Evolutionary conservation across 2,113 vertebrate genomes (phyloP).

Genomic region (Sinocyclocheilus rhinocerous): DNA sequence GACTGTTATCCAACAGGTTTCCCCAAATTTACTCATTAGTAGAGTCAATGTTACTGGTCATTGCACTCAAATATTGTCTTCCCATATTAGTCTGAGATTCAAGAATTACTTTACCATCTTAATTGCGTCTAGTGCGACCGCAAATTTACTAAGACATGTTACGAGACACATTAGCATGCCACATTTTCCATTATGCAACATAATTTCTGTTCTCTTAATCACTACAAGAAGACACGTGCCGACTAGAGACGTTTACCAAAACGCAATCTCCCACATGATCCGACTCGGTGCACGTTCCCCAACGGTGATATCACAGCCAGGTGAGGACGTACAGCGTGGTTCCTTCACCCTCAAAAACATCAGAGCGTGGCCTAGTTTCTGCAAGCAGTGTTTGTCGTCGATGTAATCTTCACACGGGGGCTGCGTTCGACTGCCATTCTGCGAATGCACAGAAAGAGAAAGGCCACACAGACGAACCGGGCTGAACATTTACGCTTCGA

Average conservation of each 20-base stretch:
- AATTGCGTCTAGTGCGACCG: not conserved
- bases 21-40: not conserved
- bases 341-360: slow-evolving; percentile 72
- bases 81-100: not conserved
- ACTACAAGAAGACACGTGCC: not conserved
- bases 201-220: not conserved
- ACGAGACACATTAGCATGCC: not conserved
- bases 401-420: slow-evolving; percentile 70
- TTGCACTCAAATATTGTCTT: not conserved
- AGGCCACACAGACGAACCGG: slow-evolving; percentile 57
- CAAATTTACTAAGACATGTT: not conserved
- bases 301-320: slow-evolving; percentile 58
- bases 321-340: slow-evolving; percentile 62
- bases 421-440: slow-evolving; percentile 25
- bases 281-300: not conserved
- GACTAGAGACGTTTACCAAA: not conserved
- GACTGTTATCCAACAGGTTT: not conserved
- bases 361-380: slow-evolving; percentile 72
- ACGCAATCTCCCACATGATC: slow-evolving; percentile 18
- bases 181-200: slow-evolving; percentile 14
- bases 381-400: slow-evolving; percentile 57
- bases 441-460: slow-evolving; percentile 4
- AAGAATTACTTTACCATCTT: not conserved
- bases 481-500: slow-evolving; percentile 56
- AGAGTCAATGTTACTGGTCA: not conserved